These are phyloP conservation scores for Festucalex cinctus DNA, from an alignment of 2,113 vertebrate species.

Conservation along the genomic window DNA sequence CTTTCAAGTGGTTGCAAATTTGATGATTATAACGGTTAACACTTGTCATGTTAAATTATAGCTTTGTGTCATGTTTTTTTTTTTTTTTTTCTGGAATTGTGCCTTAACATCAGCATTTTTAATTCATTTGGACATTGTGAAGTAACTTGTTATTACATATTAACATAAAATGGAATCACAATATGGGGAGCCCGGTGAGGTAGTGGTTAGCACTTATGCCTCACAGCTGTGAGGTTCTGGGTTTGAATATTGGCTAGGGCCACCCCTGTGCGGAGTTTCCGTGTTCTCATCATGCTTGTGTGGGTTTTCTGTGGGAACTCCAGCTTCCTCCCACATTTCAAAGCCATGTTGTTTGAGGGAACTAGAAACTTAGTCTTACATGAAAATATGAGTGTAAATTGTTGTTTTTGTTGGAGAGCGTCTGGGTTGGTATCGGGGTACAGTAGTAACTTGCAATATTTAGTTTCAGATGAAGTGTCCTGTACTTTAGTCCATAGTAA, in stretches of 20 bases:
- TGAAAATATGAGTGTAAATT: neutral
- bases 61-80: constrained; percentile 7
- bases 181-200: neutral
- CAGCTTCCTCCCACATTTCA: neutral
- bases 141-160: neutral
- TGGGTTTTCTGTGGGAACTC: neutral
- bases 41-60: constrained; percentile 52
- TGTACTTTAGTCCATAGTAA: neutral
- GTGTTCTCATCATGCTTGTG: neutral
- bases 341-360: neutral
- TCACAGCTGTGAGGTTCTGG: neutral
- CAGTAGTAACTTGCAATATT: neutral
- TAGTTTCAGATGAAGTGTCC: neutral
- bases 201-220: neutral
- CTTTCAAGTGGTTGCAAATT: constrained; percentile 62
- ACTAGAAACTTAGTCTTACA: neutral
- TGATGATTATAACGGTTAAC: constrained; percentile 62
- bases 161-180: neutral
- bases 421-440: neutral
- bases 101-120: neutral
- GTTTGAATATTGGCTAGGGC: neutral
- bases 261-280: too few relatives aligned
- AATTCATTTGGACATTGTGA: neutral
- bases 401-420: too few relatives aligned
- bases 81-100: neutral